Evolutionary conservation across 2,113 vertebrate genomes (phyloP), one percentile per base, ranked within the genome.

Genomic region (Microtus montanus): DNA sequence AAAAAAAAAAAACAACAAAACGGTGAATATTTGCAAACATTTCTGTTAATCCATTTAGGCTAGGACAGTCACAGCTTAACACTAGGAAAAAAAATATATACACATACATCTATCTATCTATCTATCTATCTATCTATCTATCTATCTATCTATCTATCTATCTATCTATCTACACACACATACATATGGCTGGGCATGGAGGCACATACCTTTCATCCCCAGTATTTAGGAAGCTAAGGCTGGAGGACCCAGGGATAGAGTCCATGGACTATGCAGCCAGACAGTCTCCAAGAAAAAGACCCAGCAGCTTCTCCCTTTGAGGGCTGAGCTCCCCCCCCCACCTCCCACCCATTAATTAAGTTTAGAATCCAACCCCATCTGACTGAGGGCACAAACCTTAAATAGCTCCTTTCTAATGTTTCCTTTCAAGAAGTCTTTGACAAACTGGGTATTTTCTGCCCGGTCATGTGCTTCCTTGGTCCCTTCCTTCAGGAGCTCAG

Each of bases 351-450:
- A 44, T 19, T 52, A 30, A 44, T 49, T 61, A 70, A 70, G n/a
- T 73, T 52, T 64, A 44, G 64, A 80, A 58, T 13, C 20, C 68
- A 80, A 41, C 10, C 30, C 47, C 20, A 61, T 68, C 79, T 68
- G n/a, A 94, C 11, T 17, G 12, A 91, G 28, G 80, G 44, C 78
- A 86, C 98, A 89, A 95, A 99, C 99, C 99, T 99, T 99, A 96
- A 99, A 99, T 33, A 99, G 98, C 95, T 99, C 99, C 97, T 98
- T 99, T 91, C 98, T 98, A 96, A 99, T 99, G 63, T 98, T 98
- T 19, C 99, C 99, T 94, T 98, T 99, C 91, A 99, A 98, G 97
- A 99, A 99, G 95, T 99, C 99, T 97, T 99, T 99, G 95, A 99
- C 99, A 96, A 99, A 99, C 97, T 98, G 98, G 0, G 99, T 99